These are phyloP conservation scores for Leucophora obtusa DNA, from an alignment of 2,888 invertebrate genomes.

Conservation along the genomic window DNA sequence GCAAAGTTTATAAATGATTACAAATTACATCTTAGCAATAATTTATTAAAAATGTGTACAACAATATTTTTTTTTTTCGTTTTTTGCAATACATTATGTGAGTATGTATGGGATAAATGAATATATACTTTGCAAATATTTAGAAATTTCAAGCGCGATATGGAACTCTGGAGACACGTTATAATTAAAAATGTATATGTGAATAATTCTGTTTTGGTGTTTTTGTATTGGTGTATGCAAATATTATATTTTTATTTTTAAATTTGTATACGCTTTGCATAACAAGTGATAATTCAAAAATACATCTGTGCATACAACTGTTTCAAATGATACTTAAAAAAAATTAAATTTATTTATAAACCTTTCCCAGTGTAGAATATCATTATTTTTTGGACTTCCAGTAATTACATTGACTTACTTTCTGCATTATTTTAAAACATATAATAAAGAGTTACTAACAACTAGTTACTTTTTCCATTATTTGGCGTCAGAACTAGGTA, in stretches of 20 bases:
- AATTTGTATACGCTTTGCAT: not conserved
- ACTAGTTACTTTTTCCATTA: too few species aligned
- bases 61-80: too few species aligned
- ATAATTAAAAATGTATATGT: not conserved
- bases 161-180: not conserved
- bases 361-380: too few species aligned
- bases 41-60: not conserved
- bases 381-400: too few species aligned
- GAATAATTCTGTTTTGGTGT: not conserved
- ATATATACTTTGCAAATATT: too few species aligned
- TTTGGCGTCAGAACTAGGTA: too few species aligned
- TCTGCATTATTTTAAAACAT: too few species aligned
- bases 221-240: not conserved
- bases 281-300: not conserved
- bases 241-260: not conserved
- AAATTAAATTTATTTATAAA: too few species aligned
- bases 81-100: too few species aligned
- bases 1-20: slow-evolving; percentile 11
- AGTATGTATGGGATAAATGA: too few species aligned
- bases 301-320: not conserved
- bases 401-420: too few species aligned
- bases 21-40: slow-evolving; percentile 5
- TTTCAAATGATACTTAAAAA: not conserved
- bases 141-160: not conserved
- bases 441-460: too few species aligned